Evolutionary conservation across 1,140 invertebrate species (phyloP).

Genomic region (Drosophila cardini): DNA sequence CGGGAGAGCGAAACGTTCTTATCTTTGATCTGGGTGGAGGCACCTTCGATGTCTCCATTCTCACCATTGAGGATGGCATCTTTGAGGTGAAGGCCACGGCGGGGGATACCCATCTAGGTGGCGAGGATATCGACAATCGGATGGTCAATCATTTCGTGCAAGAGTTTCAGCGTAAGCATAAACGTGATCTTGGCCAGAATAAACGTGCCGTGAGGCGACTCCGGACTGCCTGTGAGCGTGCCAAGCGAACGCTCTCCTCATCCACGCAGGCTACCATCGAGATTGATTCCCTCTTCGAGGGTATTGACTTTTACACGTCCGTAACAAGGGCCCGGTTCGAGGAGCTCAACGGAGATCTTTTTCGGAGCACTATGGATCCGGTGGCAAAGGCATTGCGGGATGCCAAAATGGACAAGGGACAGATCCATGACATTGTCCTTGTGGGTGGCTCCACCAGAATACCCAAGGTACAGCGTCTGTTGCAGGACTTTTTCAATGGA

Average conservation of each 20-base stretch:
- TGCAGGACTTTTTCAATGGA: slow-evolving; percentile 98
- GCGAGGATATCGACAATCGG: slow-evolving; percentile 97
- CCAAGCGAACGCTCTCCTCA: slow-evolving; percentile 97
- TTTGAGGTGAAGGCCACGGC: slow-evolving; percentile 98
- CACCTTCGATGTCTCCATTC: slow-evolving; percentile 98
- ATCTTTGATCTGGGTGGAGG: slow-evolving; percentile 98
- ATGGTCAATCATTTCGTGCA: slow-evolving; percentile 98
- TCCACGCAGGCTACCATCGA: slow-evolving; percentile 96
- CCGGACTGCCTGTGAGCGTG: slow-evolving; percentile 96
- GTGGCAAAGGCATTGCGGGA: slow-evolving; percentile 97
- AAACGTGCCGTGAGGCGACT: slow-evolving; percentile 95
- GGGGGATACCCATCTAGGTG: slow-evolving; percentile 98
- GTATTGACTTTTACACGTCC: slow-evolving; percentile 97
- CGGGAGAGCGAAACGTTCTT: slow-evolving; percentile 91
- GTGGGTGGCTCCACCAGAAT: slow-evolving; percentile 99
- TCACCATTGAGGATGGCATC: slow-evolving; percentile 97
- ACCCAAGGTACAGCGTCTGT: slow-evolving; percentile 97
- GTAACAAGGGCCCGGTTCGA: slow-evolving; percentile 98
- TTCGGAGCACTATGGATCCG: slow-evolving; percentile 95
- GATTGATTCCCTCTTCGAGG: slow-evolving; percentile 97
- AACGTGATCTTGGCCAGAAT: slow-evolving; percentile 95
- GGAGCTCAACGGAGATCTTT: slow-evolving; percentile 96
- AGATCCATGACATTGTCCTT: slow-evolving; percentile 97
- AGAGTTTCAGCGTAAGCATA: slow-evolving; percentile 98
- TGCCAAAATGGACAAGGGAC: slow-evolving; percentile 96